These are phyloP conservation scores for Drosophila willistoni DNA, from an alignment of 1,140 invertebrate species.

Conservation along the genomic window DNA sequence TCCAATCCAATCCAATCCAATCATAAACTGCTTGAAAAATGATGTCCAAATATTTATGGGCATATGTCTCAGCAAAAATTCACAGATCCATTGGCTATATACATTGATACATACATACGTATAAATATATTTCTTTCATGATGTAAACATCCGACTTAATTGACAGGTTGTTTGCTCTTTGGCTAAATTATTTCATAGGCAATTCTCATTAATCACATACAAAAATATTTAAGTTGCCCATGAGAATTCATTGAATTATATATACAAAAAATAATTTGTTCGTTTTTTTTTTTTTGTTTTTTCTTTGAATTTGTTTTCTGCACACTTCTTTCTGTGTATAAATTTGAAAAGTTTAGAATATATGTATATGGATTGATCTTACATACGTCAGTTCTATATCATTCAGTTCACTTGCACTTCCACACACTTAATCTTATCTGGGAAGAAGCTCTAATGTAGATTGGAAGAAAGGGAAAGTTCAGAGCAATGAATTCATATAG, in stretches of 20 bases:
- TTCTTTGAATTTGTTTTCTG: not conserved
- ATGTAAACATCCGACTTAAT: slow-evolving; percentile 13
- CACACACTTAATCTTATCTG: too few relatives aligned
- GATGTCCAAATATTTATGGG: slow-evolving; percentile 18
- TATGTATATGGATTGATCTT: not conserved
- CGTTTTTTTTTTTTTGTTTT: not conserved
- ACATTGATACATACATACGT: not conserved
- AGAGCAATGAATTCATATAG: too few relatives aligned
- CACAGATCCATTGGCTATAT: slow-evolving; percentile 4
- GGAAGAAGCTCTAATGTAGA: too few relatives aligned
- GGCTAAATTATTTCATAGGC: slow-evolving; percentile 5
- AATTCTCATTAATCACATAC: not conserved
- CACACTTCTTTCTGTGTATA: too few relatives aligned
- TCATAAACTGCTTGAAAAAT: slow-evolving; percentile 11
- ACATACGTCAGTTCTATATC: too few relatives aligned
- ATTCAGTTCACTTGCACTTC: too few relatives aligned
- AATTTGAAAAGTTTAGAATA: too few relatives aligned
- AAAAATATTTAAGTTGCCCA: not conserved
- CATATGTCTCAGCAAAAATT: not conserved
- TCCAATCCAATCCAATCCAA: not conserved
- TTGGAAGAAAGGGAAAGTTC: too few relatives aligned
- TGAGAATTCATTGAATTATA: not conserved
- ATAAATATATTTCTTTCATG: slow-evolving; percentile 9
- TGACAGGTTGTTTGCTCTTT: slow-evolving; percentile 12
- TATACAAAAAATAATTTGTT: not conserved